These are phyloP conservation scores for Cebidichthys violaceus DNA, from an alignment of 2,113 vertebrate species.

Conservation along the genomic window DNA sequence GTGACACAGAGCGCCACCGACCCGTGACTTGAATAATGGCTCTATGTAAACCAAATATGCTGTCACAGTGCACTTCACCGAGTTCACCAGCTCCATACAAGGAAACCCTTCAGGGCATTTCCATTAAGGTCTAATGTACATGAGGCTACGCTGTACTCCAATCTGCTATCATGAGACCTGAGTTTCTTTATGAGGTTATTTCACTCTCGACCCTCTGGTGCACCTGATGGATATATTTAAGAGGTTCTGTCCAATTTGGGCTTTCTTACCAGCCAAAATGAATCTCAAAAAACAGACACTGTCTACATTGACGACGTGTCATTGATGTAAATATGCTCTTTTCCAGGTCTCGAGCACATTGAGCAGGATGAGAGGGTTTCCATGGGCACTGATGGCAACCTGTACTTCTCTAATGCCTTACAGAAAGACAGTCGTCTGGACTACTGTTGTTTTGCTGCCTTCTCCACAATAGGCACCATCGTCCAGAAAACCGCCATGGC, in stretches of 20 bases:
- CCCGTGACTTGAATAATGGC: slow-evolving; percentile 45
- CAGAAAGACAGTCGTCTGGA: slow-evolving; percentile 89
- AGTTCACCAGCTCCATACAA: slow-evolving; percentile 25
- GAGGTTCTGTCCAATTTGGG: not conserved
- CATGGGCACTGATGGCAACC: slow-evolving; percentile 92
- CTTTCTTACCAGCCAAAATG: slow-evolving; percentile 1
- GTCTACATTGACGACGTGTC: not conserved
- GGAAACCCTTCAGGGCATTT: slow-evolving; percentile 35
- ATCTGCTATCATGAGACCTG: slow-evolving; percentile 1
- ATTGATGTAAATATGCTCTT: slow-evolving; percentile 43
- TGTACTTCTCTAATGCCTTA: slow-evolving; percentile 93
- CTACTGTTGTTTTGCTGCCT: slow-evolving; percentile 93
- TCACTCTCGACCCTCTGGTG: not conserved
- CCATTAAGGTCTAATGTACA: slow-evolving; percentile 27
- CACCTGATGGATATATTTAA: not conserved
- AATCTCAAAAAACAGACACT: not conserved
- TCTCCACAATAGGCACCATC: slow-evolving; percentile 89
- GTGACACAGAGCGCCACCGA: slow-evolving; percentile 40
- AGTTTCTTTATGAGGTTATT: not conserved
- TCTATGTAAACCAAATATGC: slow-evolving; percentile 41
- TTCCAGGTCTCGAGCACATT: slow-evolving; percentile 90
- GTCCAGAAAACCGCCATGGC: slow-evolving; percentile 92
- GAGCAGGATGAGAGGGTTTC: slow-evolving; percentile 91
- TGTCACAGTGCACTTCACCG: not conserved
- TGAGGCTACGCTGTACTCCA: slow-evolving; percentile 6